A percentile compares a stretch with the other conserved stretches of the same genome.
phyloP scores from a whole-genome alignment of 1,140 invertebrate species.

The Drosophila parabipectinata region DNA sequence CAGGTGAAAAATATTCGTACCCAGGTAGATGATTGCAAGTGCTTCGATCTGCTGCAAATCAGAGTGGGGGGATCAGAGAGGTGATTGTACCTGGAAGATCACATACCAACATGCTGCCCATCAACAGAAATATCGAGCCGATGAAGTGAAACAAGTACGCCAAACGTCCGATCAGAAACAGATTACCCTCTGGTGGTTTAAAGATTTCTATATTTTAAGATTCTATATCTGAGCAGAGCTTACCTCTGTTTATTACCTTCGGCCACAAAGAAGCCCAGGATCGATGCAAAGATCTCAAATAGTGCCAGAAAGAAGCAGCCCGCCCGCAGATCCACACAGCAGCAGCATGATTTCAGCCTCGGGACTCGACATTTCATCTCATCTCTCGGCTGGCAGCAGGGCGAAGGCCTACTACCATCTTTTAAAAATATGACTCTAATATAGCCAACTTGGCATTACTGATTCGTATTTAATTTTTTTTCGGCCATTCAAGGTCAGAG shows the following conservation, averaged over 20 bases:
- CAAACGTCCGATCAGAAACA: slow-evolving; percentile 9
- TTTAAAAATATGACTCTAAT: not conserved
- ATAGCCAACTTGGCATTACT: slow-evolving; percentile 15
- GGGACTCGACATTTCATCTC: slow-evolving; percentile 35
- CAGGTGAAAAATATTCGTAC: slow-evolving; percentile 21
- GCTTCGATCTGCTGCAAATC: slow-evolving; percentile 37
- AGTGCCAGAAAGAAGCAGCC: slow-evolving; percentile 25
- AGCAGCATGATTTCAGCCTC: slow-evolving; percentile 33
- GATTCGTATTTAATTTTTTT: slow-evolving; percentile 17
- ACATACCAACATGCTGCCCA: slow-evolving; percentile 36
- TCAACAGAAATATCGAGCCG: slow-evolving; percentile 34
- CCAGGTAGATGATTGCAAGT: slow-evolving; percentile 17
- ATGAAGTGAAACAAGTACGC: slow-evolving; percentile 43
- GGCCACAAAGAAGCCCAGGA: slow-evolving; percentile 39
- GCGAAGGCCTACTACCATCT: slow-evolving; percentile 14
- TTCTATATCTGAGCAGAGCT: not conserved
- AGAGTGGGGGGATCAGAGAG: slow-evolving; percentile 23
- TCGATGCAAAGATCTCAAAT: slow-evolving; percentile 12
- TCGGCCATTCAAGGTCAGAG: slow-evolving; percentile 39
- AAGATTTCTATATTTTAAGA: not conserved
- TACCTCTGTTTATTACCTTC: slow-evolving; percentile 29
- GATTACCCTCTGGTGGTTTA: not conserved
- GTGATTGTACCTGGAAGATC: not conserved
- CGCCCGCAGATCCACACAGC: slow-evolving; percentile 21
- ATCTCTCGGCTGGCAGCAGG: slow-evolving; percentile 25